phyloP scores from a whole-genome alignment of 53 echinoderm and acorn worm genomes.

The Crossaster papposus region DNA sequence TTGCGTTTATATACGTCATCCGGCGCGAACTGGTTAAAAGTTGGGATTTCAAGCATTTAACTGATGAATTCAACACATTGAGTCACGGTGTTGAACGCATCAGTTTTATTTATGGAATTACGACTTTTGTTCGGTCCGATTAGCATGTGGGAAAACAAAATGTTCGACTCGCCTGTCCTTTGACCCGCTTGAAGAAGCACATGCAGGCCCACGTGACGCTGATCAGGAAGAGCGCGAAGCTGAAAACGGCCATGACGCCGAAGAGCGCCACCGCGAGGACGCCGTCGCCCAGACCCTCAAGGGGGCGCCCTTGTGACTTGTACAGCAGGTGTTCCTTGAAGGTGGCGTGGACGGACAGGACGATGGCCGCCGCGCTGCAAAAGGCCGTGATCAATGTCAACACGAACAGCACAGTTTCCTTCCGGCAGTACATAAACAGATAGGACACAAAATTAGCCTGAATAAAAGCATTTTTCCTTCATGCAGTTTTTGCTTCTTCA shows the following conservation, averaged over 20 bases:
- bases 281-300: background rate
- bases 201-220: slow-evolving; percentile 43
- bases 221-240: slow-evolving; percentile 35
- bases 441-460: too few relatives aligned
- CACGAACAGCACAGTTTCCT: slow-evolving; percentile 39
- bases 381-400: slow-evolving; percentile 31
- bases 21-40: too few relatives aligned
- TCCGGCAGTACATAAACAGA: background rate
- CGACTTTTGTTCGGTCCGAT: background rate
- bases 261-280: slow-evolving; percentile 58
- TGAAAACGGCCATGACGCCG: slow-evolving; percentile 45
- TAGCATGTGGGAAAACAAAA: background rate
- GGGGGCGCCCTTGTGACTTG: slow-evolving; percentile 41
- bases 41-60: too few relatives aligned
- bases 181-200: slow-evolving; percentile 30
- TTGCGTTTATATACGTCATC: too few relatives aligned
- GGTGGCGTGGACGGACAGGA: slow-evolving; percentile 54
- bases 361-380: slow-evolving; percentile 17
- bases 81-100: too few relatives aligned
- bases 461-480: too few relatives aligned
- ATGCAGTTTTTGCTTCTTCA: too few relatives aligned
- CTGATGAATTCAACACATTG: too few relatives aligned
- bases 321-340: slow-evolving; percentile 45
- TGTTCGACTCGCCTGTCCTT: background rate
- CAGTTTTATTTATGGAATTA: background rate